Evolutionary conservation across 1,140 invertebrate genomes (phyloP).

Genomic region (Oreohelix idahoensis): DNA sequence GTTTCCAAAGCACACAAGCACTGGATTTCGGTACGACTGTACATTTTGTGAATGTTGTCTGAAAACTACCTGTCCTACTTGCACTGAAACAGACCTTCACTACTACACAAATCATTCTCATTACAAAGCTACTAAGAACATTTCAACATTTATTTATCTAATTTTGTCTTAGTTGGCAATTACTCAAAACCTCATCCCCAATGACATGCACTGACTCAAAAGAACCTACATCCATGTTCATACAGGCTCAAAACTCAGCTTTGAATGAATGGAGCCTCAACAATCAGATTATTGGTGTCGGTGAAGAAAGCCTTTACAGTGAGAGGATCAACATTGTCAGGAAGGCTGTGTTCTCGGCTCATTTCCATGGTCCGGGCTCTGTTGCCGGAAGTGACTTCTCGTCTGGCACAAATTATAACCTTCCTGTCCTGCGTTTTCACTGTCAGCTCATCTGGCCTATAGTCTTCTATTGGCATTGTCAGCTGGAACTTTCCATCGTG

Average conservation of each 20-base stretch:
- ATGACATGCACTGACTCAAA: too few species aligned
- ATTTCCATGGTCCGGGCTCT: slow-evolving; percentile 68
- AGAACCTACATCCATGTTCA: too few species aligned
- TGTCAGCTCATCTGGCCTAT: slow-evolving; percentile 68
- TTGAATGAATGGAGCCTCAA: slow-evolving; percentile 65
- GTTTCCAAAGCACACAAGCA: too few species aligned
- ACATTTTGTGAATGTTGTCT: too few species aligned
- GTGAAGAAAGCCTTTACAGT: slow-evolving; percentile 70
- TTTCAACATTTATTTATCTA: too few species aligned
- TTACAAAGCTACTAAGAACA: too few species aligned
- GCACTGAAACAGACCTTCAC: too few species aligned
- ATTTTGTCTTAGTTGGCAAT: too few species aligned
- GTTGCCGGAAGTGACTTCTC: slow-evolving; percentile 64
- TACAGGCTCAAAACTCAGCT: slow-evolving; percentile 18
- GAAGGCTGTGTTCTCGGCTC: slow-evolving; percentile 68
- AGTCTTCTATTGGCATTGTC: slow-evolving; percentile 68
- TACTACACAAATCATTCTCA: too few species aligned
- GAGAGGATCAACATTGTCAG: slow-evolving; percentile 70
- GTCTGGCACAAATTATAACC: slow-evolving; percentile 63
- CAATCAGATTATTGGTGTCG: slow-evolving; percentile 66
- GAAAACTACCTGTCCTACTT: too few species aligned
- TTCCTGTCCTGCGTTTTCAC: slow-evolving; percentile 69
- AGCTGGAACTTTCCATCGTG: slow-evolving; percentile 64
- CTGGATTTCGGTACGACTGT: too few species aligned
- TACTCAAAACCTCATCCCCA: too few species aligned